phyloP scores from a whole-genome alignment of 2,113 vertebrate species.

The Apus apus region DNA sequence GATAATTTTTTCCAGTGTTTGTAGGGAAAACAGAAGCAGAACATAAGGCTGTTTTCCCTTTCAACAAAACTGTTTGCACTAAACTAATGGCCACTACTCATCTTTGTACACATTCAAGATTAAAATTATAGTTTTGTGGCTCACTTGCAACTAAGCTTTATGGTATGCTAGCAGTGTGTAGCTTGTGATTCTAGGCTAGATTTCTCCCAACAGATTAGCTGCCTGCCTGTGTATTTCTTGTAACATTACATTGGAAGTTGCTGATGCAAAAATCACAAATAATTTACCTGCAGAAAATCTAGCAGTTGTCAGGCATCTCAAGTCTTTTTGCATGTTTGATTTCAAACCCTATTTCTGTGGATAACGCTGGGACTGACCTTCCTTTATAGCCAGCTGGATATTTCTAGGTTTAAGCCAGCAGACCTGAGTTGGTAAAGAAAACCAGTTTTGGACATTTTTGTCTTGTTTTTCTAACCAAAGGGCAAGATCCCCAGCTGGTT shows the following conservation, averaged over 20 bases:
- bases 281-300: slow-evolving; percentile 42
- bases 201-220: slow-evolving; percentile 2
- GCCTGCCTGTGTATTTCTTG: background rate
- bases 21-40: slow-evolving; percentile 59
- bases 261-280: slow-evolving; percentile 24
- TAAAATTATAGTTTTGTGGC: slow-evolving; percentile 51
- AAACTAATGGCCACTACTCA: slow-evolving; percentile 62
- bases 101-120: slow-evolving; percentile 38
- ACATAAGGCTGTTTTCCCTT: slow-evolving; percentile 54
- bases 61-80: slow-evolving; percentile 63
- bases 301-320: slow-evolving; percentile 20
- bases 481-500: background rate
- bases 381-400: background rate
- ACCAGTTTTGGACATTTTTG: background rate
- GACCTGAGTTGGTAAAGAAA: slow-evolving; percentile 44
- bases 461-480: background rate
- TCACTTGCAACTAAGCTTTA: slow-evolving; percentile 47
- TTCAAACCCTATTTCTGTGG: background rate
- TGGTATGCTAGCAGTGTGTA: slow-evolving; percentile 58
- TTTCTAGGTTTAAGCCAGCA: background rate
- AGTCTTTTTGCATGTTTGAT: slow-evolving; percentile 27
- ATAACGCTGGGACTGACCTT: background rate
- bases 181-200: slow-evolving; percentile 26
- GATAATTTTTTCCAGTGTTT: slow-evolving; percentile 59
- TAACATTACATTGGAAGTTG: background rate